Base-by-base conservation (phyloP, 2,113 vertebrate species). In the Chascanopsetta lugubris region DNA sequence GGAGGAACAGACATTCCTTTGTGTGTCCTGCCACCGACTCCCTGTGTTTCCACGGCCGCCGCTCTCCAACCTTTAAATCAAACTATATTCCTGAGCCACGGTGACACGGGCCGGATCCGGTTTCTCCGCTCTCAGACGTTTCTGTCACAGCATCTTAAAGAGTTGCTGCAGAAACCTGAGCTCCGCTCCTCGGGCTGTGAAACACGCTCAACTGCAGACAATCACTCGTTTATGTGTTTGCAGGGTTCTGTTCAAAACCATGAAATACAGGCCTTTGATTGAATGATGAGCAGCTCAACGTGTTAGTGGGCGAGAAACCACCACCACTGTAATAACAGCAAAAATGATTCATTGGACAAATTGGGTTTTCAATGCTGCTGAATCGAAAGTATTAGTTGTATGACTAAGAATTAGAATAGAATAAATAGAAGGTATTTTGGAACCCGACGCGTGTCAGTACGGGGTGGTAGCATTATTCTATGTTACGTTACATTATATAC, bases 61-160 rank as follows among this genome's bases (percentile, higher is more conserved):
- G 69, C 82, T 84, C 77, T 75, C 73, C 77, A 78, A 84, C 75
- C 82, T 82, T 69, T 87, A 85, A 87, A 86, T 85, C 85, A 85
- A 59, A 82, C 73, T 85, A 85, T 90, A 85, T 85, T 86, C 72
- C 69, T 57, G 72, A 91, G 81, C 84, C 68, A 80, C 80, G 86
- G 88, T 84, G 86, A 85, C 87, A 86, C 84, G 85, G 51, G 57
- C 70, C 34, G 85, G 87, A 82, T 91, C 75, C 62, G 13, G 77
- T 91, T 91, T 90, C 87, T 61, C 62, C 63, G 54, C 66, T 75
- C 72, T 68, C 78, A 83, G 82, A 87, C 84, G 11, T 69, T 85
- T 88, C 81, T 89, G 85, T 91, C 87, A 87, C 67, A 82, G 66
- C 30, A 63, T 81, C 84, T 90, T 85, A 86, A 86, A 86, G n/a